Conservation (phyloP, 2,888 invertebrate species). For the Lymantria monacha region DNA sequence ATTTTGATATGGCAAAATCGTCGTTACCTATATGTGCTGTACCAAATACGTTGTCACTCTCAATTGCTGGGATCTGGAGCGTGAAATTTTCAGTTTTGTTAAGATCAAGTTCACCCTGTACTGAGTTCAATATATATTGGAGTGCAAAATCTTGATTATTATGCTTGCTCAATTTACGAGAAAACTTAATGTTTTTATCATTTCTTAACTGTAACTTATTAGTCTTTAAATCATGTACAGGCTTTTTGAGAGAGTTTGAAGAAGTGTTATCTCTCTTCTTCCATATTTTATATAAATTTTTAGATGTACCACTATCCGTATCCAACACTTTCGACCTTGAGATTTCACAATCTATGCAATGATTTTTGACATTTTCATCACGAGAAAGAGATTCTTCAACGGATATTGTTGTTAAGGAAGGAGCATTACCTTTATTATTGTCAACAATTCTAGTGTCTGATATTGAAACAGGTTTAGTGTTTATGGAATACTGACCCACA, state of each 20-base stretch:
- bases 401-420: conserved; percentile 32
- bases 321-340: conserved; percentile 4
- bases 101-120: conserved; percentile 42
- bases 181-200: conserved; percentile 14
- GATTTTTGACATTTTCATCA: conserved; percentile 8
- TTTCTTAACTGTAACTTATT: conserved; percentile 42
- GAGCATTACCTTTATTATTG: conserved; percentile 11
- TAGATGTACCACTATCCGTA: conserved; percentile 4
- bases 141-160: conserved; percentile 42
- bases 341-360: conserved; percentile 1
- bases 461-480: conserved; percentile 28
- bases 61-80: conserved; percentile 35
- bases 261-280: conserved; percentile 7
- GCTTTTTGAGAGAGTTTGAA: conserved; percentile 16
- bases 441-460: conserved; percentile 28
- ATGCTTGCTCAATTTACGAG: conserved; percentile 10
- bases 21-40: conserved; percentile 9
- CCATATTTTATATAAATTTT: conserved; percentile 10
- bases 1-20: conserved; percentile 26
- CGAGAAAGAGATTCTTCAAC: conserved; percentile 24
- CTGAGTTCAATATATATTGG: conserved; percentile 52
- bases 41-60: conserved; percentile 44
- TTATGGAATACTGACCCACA: conserved; percentile 34
- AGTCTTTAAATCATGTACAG: conserved; percentile 46
- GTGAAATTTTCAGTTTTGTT: conserved; percentile 24